Conservation (phyloP, 1,140 invertebrate genomes). For the Acromyrmex echinatior region DNA sequence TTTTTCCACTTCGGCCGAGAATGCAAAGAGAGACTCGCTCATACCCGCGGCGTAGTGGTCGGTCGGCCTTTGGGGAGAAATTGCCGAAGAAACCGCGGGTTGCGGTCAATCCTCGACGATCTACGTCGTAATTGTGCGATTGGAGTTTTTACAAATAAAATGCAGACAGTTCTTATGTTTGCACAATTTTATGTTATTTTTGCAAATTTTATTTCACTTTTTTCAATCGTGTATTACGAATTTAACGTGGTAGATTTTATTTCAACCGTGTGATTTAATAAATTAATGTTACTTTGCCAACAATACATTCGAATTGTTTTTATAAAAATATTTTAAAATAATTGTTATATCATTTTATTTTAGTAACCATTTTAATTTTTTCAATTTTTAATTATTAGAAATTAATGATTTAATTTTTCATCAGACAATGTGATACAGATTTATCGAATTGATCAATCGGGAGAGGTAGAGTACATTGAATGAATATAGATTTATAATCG, state of each 20-base stretch:
- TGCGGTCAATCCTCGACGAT: slow-evolving; percentile 47
- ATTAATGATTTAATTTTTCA: neutral
- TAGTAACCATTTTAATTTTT: neutral
- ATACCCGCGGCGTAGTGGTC: slow-evolving; percentile 3
- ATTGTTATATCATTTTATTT: neutral
- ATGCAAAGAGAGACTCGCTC: slow-evolving; percentile 62
- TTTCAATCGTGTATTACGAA: neutral
- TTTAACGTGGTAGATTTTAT: neutral
- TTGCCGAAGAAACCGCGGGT: slow-evolving; percentile 36
- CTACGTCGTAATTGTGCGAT: slow-evolving; percentile 15
- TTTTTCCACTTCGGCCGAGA: slow-evolving; percentile 72
- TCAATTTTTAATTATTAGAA: neutral
- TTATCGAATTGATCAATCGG: neutral
- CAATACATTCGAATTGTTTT: neutral
- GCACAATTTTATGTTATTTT: neutral
- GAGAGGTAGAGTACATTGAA: neutral
- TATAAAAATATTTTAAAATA: slow-evolving; percentile 2
- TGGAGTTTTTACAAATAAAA: slow-evolving; percentile 23
- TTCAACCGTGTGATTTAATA: neutral
- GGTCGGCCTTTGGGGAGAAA: slow-evolving; percentile 67
- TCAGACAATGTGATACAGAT: neutral
- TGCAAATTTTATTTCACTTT: neutral
- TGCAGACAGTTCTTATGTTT: neutral
- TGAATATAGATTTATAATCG: neutral
- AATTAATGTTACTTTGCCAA: neutral